Evolutionary conservation across 2,113 vertebrate genomes (phyloP), one percentile per base, ranked within the genome.

Genomic region (Tenrec ecaudatus): DNA sequence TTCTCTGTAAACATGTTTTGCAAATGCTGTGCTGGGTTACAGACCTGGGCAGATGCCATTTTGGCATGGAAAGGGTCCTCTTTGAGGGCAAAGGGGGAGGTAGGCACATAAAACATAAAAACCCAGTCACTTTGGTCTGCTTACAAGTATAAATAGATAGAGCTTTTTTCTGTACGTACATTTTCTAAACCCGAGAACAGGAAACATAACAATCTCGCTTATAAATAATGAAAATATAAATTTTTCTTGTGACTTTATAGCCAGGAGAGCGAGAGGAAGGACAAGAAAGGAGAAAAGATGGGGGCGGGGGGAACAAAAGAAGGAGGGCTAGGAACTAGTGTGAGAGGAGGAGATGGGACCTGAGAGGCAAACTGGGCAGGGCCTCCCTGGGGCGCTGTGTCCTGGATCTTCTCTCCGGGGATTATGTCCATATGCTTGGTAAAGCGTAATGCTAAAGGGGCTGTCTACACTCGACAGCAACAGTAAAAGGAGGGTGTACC

Each of bases 101-200:
- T 62, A 80, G 36, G 81, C 43, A 86, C 36, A 57, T 89, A 95
- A 90, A 94, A 88, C 20, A 69, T 84, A 86, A 83, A 94, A 82
- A 43, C 91, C 88, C 25, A 82, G 82, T 88, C 88, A 90, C 88
- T 95, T 88, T 93, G 81, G 66, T 93, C 86, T 88, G 88, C 90
- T 89, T 94, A 88, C 92, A 93, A 40, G n/a, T 82, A 88, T 69
- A 86, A 82, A 92, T 89, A 92, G 94, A 93, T 62, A 89, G 88
- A 92, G 71, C 11, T 4, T 58, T 84, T 84, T 89, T 57, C 80
- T 8, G 19, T 14, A 11, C 57, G 73, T 58, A 31, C 60, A 23
- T 94, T 90, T 96, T 93, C 90, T 86, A 92, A 96, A 90, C 76
- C 80, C 53, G 66, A 95, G 86, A 82, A 60, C 69, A 87, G 76